Conservation (phyloP, 2,113 vertebrate genomes). For the Jacana jacana region DNA sequence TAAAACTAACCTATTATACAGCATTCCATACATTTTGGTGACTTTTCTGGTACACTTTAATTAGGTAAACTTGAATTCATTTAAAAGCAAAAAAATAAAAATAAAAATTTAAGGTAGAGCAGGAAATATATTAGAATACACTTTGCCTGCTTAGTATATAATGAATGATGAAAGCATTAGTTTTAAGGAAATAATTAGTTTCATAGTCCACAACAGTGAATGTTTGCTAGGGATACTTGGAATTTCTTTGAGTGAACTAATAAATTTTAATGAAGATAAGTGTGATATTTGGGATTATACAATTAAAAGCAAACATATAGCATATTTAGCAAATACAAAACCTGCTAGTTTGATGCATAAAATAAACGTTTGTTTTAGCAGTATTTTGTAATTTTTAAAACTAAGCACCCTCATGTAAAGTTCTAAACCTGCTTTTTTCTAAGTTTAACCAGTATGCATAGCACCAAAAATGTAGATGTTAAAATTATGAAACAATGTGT, state of each 20-base stretch:
- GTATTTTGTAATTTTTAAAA: not conserved
- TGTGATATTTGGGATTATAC: constrained; percentile 2
- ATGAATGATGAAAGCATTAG: not conserved
- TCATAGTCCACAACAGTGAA: not conserved
- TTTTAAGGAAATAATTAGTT: constrained; percentile 46
- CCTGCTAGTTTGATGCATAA: not conserved
- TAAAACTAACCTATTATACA: not conserved
- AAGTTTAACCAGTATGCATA: not conserved
- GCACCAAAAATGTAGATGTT: not conserved
- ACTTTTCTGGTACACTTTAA: not conserved
- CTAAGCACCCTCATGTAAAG: not conserved
- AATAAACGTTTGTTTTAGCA: not conserved
- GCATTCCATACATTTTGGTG: not conserved
- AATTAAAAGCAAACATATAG: constrained; percentile 36
- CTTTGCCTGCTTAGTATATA: not conserved
- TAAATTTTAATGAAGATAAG: constrained; percentile 49
- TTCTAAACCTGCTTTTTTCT: not conserved
- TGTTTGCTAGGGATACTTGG: constrained; percentile 25
- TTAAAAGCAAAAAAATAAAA: not conserved
- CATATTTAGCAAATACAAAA: constrained; percentile 23
- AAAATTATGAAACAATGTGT: not conserved
- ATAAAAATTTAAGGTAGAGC: not conserved
- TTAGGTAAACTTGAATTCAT: not conserved
- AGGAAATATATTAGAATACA: not conserved
- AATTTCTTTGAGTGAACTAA: not conserved